Evolutionary conservation across 2,113 vertebrate genomes (phyloP).

Genomic region (Lycaon pictus): DNA sequence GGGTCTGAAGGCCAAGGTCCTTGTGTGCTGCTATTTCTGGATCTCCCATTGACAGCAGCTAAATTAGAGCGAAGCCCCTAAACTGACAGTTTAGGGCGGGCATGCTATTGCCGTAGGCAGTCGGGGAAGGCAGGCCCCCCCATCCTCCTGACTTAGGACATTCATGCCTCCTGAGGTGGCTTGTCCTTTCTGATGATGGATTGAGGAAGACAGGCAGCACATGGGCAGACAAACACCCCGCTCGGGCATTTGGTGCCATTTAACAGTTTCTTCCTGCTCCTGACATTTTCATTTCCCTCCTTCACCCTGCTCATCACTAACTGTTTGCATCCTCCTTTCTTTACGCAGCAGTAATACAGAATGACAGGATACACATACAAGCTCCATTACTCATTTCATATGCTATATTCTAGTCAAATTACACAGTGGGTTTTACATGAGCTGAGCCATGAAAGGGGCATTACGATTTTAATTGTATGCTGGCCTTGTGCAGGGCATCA

Average conservation of each 20-base stretch:
- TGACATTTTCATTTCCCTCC: slow-evolving; percentile 93
- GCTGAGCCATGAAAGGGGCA: slow-evolving; percentile 68
- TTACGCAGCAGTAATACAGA: slow-evolving; percentile 85
- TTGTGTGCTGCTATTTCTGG: slow-evolving; percentile 75
- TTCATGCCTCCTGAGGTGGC: slow-evolving; percentile 89
- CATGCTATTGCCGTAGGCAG: slow-evolving; percentile 86
- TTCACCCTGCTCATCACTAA: slow-evolving; percentile 88
- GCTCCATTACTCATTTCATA: slow-evolving; percentile 81
- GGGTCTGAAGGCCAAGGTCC: slow-evolving; percentile 73
- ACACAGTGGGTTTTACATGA: slow-evolving; percentile 49
- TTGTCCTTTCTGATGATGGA: slow-evolving; percentile 91
- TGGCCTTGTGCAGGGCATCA: slow-evolving; percentile 55
- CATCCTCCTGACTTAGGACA: slow-evolving; percentile 82
- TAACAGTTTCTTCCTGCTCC: slow-evolving; percentile 89
- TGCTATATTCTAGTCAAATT: slow-evolving; percentile 76
- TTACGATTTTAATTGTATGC: slow-evolving; percentile 79
- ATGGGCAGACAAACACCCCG: slow-evolving; percentile 91
- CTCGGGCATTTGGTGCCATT: slow-evolving; percentile 93
- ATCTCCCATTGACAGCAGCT: slow-evolving; percentile 86
- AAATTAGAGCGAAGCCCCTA: slow-evolving; percentile 84
- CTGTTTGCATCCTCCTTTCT: slow-evolving; percentile 86
- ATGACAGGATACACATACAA: slow-evolving; percentile 86
- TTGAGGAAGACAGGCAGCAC: slow-evolving; percentile 93
- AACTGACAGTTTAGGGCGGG: slow-evolving; percentile 87
- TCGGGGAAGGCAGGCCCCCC: slow-evolving; percentile 73